phyloP scores from a whole-genome alignment of 1,140 invertebrate species.

The Drosophila sulfurigaster region DNA sequence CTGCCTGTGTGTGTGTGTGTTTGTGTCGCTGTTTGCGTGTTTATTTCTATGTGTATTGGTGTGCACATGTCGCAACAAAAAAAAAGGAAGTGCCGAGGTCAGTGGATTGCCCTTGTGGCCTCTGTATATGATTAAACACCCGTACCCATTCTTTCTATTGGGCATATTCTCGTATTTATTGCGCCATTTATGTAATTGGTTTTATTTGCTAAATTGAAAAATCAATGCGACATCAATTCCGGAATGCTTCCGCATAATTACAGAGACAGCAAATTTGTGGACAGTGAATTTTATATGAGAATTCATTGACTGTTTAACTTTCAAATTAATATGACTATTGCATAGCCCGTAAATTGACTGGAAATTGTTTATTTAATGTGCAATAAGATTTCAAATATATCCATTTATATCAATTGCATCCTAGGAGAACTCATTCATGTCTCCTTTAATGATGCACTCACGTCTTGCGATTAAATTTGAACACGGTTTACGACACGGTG shows the following conservation, averaged over 20 bases:
- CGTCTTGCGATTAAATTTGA: not conserved
- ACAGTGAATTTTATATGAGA: not conserved
- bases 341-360: too few species aligned
- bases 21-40: not conserved
- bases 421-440: not conserved
- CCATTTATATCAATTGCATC: not conserved
- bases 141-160: not conserved
- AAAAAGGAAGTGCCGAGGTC: conserved; percentile 42
- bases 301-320: too few species aligned
- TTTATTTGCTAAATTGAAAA: not conserved
- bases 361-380: too few species aligned
- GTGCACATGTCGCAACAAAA: conserved; percentile 22
- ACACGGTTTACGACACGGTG: too few species aligned
- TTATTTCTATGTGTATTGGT: not conserved
- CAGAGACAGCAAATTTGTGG: not conserved
- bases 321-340: too few species aligned
- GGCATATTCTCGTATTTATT: conserved; percentile 12
- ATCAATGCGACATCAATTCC: not conserved
- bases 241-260: not conserved
- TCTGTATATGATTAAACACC: conserved; percentile 15
- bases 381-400: too few species aligned
- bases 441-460: not conserved
- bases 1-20: not conserved
- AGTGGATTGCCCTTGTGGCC: conserved; percentile 43
- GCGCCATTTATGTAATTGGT: not conserved